Conservation (phyloP, 2,797 vertebrate genomes). For the Coilia nasus region DNA sequence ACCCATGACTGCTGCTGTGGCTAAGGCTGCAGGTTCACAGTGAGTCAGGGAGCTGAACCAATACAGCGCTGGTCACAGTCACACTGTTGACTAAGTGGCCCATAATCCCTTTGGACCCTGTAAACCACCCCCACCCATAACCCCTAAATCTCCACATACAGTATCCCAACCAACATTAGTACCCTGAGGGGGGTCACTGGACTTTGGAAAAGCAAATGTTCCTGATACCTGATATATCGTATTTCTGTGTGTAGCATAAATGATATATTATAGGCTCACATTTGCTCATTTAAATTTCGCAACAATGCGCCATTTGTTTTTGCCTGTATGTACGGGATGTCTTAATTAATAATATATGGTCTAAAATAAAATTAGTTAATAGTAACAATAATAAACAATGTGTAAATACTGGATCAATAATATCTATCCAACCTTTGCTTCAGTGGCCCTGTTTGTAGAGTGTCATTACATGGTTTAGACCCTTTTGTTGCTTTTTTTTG, state of each 20-base stretch:
- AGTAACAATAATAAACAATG: background rate
- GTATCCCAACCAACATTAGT: background rate
- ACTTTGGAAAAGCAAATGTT: conserved; percentile 13
- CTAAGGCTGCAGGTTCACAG: background rate
- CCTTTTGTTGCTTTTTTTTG: background rate
- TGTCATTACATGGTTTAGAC: background rate
- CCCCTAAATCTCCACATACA: too few species aligned
- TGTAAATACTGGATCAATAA: background rate
- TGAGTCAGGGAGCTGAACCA: background rate
- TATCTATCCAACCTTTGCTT: background rate
- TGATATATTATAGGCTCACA: background rate
- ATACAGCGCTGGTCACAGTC: background rate
- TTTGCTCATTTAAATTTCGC: background rate
- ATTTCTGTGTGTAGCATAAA: background rate
- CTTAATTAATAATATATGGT: background rate
- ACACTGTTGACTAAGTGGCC: background rate
- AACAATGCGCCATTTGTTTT: background rate
- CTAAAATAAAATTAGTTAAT: background rate
- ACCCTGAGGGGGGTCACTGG: background rate
- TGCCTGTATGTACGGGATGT: background rate
- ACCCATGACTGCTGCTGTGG: conserved; percentile 35
- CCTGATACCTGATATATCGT: background rate
- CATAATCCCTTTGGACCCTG: background rate
- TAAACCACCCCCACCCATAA: background rate
- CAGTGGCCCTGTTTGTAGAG: background rate